A percentile compares a stretch with the other conserved stretches of the same genome.
Evolutionary conservation across 2,113 vertebrate species (phyloP).

Genomic region (Coryphaenoides rupestris): DNA sequence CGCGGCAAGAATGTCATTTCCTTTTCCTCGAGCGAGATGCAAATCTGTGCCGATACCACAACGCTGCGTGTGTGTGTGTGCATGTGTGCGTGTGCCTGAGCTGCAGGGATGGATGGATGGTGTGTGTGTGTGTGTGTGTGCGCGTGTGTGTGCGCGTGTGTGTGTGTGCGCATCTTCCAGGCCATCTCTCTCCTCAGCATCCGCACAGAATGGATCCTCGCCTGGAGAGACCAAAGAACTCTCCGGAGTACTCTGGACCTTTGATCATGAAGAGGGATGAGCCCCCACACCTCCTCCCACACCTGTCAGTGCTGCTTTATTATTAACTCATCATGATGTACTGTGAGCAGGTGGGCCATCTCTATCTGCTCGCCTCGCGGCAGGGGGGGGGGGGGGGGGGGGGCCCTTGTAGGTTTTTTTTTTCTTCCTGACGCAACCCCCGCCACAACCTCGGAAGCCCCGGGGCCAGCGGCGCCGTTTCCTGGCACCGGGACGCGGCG

Average conservation of each 20-base stretch:
- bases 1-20: constrained; percentile 38
- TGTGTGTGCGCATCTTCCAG: constrained; percentile 39
- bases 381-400: too few relatives aligned
- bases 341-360: constrained; percentile 65
- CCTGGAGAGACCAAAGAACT: constrained; percentile 66
- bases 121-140: too few relatives aligned
- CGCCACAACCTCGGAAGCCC: constrained; percentile 30
- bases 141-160: not conserved
- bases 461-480: not conserved
- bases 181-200: constrained; percentile 62
- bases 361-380: too few relatives aligned
- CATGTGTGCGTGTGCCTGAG: not conserved
- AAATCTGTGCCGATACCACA: constrained; percentile 54
- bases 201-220: constrained; percentile 64
- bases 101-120: too few relatives aligned
- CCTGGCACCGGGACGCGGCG: constrained; percentile 22
- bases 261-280: constrained; percentile 62
- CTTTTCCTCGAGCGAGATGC: constrained; percentile 56
- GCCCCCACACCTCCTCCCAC: constrained; percentile 20
- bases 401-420: too few relatives aligned
- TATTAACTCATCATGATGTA: constrained; percentile 73
- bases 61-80: constrained; percentile 1
- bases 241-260: constrained; percentile 62
- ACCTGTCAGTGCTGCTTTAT: constrained; percentile 68
- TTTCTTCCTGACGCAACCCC: constrained; percentile 23